Conservation (phyloP, 2,888 invertebrate genomes). For the Entomobrya proxima region DNA sequence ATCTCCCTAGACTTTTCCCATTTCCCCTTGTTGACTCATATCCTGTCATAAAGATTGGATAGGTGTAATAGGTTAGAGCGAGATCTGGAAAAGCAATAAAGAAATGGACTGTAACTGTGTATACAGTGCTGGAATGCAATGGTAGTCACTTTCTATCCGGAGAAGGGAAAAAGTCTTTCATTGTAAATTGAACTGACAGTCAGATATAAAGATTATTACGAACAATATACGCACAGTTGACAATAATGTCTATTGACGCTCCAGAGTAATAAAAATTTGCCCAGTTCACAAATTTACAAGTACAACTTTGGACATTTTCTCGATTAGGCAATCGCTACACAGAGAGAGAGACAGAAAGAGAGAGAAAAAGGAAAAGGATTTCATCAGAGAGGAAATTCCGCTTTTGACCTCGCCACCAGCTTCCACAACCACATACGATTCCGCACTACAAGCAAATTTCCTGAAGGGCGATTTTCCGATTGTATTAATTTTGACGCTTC, state of each 20-base stretch:
- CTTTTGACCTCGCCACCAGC: background rate
- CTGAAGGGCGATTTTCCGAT: background rate
- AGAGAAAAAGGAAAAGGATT: too few species aligned
- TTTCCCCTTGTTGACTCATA: constrained; percentile 36
- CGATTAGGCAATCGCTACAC: background rate
- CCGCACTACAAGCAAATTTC: background rate
- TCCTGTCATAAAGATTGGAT: constrained; percentile 28
- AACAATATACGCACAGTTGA: background rate
- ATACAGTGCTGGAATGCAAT: background rate
- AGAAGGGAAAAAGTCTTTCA: background rate
- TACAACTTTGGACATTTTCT: background rate
- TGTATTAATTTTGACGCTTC: constrained; percentile 18
- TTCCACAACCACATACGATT: background rate
- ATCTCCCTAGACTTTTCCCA: constrained; percentile 15
- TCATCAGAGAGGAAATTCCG: background rate
- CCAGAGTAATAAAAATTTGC: background rate
- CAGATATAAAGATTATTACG: background rate
- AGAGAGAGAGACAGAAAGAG: background rate
- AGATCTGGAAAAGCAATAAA: constrained; percentile 19
- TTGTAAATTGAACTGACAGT: constrained; percentile 15
- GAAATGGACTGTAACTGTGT: background rate
- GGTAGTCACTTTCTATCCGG: background rate
- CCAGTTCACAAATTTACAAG: background rate
- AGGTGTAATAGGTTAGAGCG: constrained; percentile 2
- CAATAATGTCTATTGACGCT: background rate